Base-by-base conservation (phyloP, 2,797 vertebrate genomes). In the Eulemur mongoz region DNA sequence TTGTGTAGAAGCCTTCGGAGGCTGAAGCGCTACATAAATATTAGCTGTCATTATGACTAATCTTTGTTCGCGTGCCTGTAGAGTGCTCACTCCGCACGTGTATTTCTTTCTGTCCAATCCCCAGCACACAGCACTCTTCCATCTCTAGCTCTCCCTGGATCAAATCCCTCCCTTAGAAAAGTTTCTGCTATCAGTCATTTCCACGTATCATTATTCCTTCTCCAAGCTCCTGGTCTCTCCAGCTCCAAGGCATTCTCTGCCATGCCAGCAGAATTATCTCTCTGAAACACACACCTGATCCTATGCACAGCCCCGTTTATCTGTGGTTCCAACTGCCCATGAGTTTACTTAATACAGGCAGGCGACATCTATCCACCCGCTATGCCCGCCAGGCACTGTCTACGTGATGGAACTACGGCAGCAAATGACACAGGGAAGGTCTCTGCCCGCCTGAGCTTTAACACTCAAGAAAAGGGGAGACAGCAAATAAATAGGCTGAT, bases 91-190 rank as follows among this genome's bases (percentile, higher is more conserved):
- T 38, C 18, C 43, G 61, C 13, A 48, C 1, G 4, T 43, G 38
- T 75, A 13, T 65, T 59, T 7, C 14, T 84, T 65, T 25, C 13
- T 50, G 65, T 65, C 45, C 12, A n/a, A 5, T 30, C n/a, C 35
- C 14, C 23, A 69, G 40, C 5, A 54, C 1, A 1, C 2, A 32
- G 3, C 5, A 40, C 0, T 57, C 14, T 61, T 87, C 50, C 32
- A 81, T 6, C 20, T 61, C 32, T 43, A 12, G 43, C 12, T 93
- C 13, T 69, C 17, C 40, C 43, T 25, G 48, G 35, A 50, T 75
- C n/a, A 95, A 72, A 94, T 23, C 59, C n/a, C 81, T 43, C 40
- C 67, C 61, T 54, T 40, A 23, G 72, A 89, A 80, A 72, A 73
- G 5, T 69, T 81, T 89, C 89, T 20, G 8, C 1, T 35, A 9